Percentiles rank a stretch among this genome's conserved stretches.
Evolutionary conservation across 2,888 invertebrate species (phyloP).

Genomic region (Cheilosia pagana): DNA sequence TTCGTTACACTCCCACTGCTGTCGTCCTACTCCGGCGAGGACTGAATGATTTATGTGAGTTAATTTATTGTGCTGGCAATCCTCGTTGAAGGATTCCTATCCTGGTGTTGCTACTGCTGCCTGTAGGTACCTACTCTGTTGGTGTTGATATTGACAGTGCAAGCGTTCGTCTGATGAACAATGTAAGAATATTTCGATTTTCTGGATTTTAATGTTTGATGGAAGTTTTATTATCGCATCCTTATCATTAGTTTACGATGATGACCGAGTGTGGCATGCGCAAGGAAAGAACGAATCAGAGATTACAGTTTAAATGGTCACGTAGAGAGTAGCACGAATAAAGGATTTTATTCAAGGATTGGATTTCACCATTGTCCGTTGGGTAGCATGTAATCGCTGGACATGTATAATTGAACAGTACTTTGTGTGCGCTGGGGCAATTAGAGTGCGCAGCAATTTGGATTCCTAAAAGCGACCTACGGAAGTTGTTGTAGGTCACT

Average conservation of each 20-base stretch:
- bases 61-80: conserved; percentile 76
- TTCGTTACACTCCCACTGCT: conserved; percentile 76
- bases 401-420: too few relatives aligned
- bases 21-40: conserved; percentile 67
- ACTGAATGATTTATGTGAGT: conserved; percentile 81
- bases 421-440: too few relatives aligned
- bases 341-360: too few relatives aligned
- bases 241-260: conserved; percentile 51
- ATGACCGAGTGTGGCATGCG: conserved; percentile 24
- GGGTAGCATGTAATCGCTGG: too few relatives aligned
- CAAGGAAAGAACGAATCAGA: conserved; percentile 11
- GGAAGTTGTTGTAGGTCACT: too few relatives aligned
- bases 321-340: background rate
- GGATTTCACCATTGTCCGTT: too few relatives aligned
- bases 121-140: conserved; percentile 32
- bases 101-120: conserved; percentile 12
- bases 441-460: too few relatives aligned
- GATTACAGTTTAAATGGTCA: conserved; percentile 12
- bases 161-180: conserved; percentile 34
- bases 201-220: conserved; percentile 58
- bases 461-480: too few relatives aligned
- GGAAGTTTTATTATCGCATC: conserved; percentile 56
- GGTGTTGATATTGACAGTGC: conserved; percentile 62
- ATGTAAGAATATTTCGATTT: conserved; percentile 37
- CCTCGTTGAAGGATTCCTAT: conserved; percentile 47